These are phyloP conservation scores for Nephila pilipes DNA, from an alignment of 1,140 invertebrate genomes.

Conservation along the genomic window DNA sequence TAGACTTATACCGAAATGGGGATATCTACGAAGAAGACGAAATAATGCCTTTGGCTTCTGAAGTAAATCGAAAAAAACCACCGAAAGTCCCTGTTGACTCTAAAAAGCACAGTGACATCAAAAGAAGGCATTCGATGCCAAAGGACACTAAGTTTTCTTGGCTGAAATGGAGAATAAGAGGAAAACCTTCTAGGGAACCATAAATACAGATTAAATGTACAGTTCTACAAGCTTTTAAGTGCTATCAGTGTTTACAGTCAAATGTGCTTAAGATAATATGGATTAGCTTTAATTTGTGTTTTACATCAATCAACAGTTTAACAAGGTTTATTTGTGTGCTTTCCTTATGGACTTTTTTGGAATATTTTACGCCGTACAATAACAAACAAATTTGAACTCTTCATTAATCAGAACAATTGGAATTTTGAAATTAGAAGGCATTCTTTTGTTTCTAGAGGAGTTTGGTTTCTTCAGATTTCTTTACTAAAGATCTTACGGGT, in stretches of 20 bases:
- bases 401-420: background rate
- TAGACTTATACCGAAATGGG: constrained; percentile 51
- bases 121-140: constrained; percentile 76
- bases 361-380: background rate
- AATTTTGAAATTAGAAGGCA: background rate
- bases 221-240: background rate
- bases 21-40: constrained; percentile 69
- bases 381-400: background rate
- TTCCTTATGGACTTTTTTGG: background rate
- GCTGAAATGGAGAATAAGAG: constrained; percentile 77
- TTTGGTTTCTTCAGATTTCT: constrained; percentile 12
- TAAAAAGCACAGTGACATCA: constrained; percentile 71
- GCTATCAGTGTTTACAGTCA: background rate
- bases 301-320: background rate
- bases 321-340: background rate
- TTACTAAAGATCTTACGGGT: constrained; percentile 55
- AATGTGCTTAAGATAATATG: background rate
- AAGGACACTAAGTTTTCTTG: constrained; percentile 77
- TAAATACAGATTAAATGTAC: constrained; percentile 42
- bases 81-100: constrained; percentile 68
- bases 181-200: constrained; percentile 77
- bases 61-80: constrained; percentile 59
- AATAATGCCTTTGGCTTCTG: constrained; percentile 70
- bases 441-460: background rate
- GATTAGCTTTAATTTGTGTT: constrained; percentile 22